A percentile compares a stretch with the other conserved stretches of the same genome.
These are phyloP conservation scores for Synergus umbraculus DNA, from an alignment of 2,888 invertebrate species.

Conservation along the genomic window DNA sequence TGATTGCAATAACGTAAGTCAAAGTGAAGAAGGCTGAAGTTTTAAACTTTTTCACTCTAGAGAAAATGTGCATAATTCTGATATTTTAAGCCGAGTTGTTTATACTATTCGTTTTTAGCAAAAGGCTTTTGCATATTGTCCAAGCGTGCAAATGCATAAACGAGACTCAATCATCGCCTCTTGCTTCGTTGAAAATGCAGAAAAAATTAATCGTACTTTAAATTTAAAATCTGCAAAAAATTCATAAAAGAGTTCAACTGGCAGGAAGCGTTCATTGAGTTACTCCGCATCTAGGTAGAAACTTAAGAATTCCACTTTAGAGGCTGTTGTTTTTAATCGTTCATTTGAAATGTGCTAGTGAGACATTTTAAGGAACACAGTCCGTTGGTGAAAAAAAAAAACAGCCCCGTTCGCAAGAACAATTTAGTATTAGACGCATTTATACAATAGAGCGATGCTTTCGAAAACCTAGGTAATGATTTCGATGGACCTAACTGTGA, in stretches of 20 bases:
- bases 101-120: constrained; percentile 7
- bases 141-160: constrained; percentile 21
- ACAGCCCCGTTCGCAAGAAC: constrained; percentile 57
- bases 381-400: constrained; percentile 32
- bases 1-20: constrained; percentile 8
- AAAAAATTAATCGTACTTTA: not conserved
- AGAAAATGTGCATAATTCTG: constrained; percentile 26
- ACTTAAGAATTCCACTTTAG: constrained; percentile 23
- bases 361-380: constrained; percentile 16
- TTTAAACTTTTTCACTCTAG: not conserved
- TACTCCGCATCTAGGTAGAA: constrained; percentile 20
- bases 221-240: not conserved
- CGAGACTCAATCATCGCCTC: constrained; percentile 8
- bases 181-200: not conserved
- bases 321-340: constrained; percentile 9
- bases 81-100: constrained; percentile 6
- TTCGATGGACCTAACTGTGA: constrained; percentile 66
- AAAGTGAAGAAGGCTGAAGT: constrained; percentile 3
- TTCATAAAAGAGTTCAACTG: not conserved
- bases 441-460: constrained; percentile 66
- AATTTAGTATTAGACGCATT: constrained; percentile 71
- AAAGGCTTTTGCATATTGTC: constrained; percentile 10
- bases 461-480: constrained; percentile 60
- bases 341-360: constrained; percentile 1
- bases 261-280: constrained; percentile 12